Evolutionary conservation across 53 echinoderm and acorn worm genomes (phyloP).

Genomic region (Paelopatides confundens): DNA sequence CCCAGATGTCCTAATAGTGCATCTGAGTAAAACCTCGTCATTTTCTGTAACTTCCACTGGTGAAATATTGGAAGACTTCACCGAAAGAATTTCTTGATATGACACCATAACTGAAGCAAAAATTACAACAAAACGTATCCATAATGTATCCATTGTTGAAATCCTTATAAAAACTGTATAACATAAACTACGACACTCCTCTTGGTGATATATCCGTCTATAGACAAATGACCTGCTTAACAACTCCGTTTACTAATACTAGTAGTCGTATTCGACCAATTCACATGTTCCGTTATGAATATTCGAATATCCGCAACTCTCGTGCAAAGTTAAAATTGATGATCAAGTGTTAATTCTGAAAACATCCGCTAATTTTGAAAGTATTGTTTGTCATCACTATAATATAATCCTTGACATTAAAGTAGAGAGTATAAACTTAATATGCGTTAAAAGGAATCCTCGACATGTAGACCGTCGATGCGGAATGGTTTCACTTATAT

Average conservation of each 20-base stretch:
- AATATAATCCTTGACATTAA: not conserved
- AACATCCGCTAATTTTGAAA: not conserved
- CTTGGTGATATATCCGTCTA: too few species aligned
- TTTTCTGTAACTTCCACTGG: not conserved
- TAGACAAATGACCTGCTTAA: too few species aligned
- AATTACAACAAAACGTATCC: not conserved
- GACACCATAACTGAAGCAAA: not conserved
- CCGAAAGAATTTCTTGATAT: not conserved
- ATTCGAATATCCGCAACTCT: not conserved
- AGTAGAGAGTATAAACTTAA: not conserved
- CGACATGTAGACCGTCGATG: not conserved
- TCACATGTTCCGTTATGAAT: not conserved
- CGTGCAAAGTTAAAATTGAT: not conserved
- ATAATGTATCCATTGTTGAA: not conserved
- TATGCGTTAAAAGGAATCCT: not conserved
- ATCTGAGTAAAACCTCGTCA: not conserved
- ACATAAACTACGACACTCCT: too few species aligned
- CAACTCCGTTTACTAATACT: too few species aligned
- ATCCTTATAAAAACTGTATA: too few species aligned
- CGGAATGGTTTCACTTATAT: too few species aligned
- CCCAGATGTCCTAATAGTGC: not conserved
- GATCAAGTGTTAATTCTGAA: not conserved
- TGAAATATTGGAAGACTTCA: not conserved
- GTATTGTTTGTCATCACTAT: not conserved
- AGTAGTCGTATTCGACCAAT: not conserved